phyloP scores from a whole-genome alignment of 64 coral and sea anemone genomes.

The Stichodactyla helianthus region DNA sequence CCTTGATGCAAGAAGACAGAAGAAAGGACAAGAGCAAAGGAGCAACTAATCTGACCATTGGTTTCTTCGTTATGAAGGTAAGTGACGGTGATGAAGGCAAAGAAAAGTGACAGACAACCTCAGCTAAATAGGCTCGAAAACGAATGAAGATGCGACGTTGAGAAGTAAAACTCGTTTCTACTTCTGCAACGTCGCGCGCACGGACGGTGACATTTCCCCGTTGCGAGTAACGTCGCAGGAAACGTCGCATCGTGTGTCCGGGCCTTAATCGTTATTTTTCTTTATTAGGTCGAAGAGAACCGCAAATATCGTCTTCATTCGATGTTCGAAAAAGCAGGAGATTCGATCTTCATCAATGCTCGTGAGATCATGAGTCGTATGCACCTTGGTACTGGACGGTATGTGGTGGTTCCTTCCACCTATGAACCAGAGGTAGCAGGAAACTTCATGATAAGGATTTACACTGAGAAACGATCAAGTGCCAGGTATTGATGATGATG shows the following conservation, averaged over 20 bases:
- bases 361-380: constrained; percentile 84
- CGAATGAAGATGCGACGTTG: too few relatives aligned
- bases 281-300: constrained; percentile 81
- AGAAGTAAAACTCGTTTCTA: too few relatives aligned
- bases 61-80: constrained; percentile 96
- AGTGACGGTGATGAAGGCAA: not conserved
- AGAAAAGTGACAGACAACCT: too few relatives aligned
- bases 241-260: too few relatives aligned
- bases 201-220: too few relatives aligned
- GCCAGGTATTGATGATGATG: constrained; percentile 45
- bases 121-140: too few relatives aligned
- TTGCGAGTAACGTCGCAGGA: too few relatives aligned
- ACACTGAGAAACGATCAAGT: constrained; percentile 66
- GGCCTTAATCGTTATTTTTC: too few relatives aligned
- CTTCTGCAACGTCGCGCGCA: too few relatives aligned
- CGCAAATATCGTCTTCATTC: constrained; percentile 78
- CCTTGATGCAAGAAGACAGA: constrained; percentile 92
- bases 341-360: constrained; percentile 92
- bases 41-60: constrained; percentile 70
- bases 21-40: constrained; percentile 73
- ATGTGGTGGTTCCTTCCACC: constrained; percentile 87
- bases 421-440: constrained; percentile 70
- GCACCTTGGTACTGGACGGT: constrained; percentile 58
- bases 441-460: constrained; percentile 74
- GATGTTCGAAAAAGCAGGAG: constrained; percentile 79